Conservation (phyloP, 2,888 invertebrate species). For the Apomyelois bistriatella region DNA sequence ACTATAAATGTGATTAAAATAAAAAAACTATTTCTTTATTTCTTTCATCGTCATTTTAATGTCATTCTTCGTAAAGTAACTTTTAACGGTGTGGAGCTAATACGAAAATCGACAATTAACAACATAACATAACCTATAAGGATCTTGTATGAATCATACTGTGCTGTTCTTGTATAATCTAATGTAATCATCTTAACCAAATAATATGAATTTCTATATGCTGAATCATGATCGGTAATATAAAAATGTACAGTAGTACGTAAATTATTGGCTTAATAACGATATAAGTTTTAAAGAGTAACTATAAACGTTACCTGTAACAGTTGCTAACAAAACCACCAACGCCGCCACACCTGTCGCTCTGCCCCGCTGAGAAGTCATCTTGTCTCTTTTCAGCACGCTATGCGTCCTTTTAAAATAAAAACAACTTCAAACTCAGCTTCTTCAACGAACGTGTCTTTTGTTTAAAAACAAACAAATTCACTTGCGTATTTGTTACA, state of each 20-base stretch:
- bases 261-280: too few species aligned
- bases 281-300: too few species aligned
- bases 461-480: slow-evolving; percentile 60
- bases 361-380: slow-evolving; percentile 60
- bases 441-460: slow-evolving; percentile 52
- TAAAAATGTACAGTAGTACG: too few species aligned
- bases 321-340: slow-evolving; percentile 63
- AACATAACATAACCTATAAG: slow-evolving; percentile 39
- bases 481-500: slow-evolving; percentile 65
- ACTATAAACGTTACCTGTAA: slow-evolving; percentile 72
- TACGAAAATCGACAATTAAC: too few species aligned
- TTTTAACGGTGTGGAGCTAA: too few species aligned
- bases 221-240: too few species aligned
- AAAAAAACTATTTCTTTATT: too few species aligned
- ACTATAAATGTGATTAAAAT: too few species aligned
- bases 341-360: slow-evolving; percentile 75
- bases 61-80: too few species aligned
- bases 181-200: too few species aligned
- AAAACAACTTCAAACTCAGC: slow-evolving; percentile 58
- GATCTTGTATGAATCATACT: slow-evolving; percentile 15
- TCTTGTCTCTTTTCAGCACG: slow-evolving; percentile 73
- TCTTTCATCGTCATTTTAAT: too few species aligned
- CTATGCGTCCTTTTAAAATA: slow-evolving; percentile 57
- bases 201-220: too few species aligned
- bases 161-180: neutral